Evolutionary conservation across 2,888 invertebrate species (phyloP).

Genomic region (Antitype chi): DNA sequence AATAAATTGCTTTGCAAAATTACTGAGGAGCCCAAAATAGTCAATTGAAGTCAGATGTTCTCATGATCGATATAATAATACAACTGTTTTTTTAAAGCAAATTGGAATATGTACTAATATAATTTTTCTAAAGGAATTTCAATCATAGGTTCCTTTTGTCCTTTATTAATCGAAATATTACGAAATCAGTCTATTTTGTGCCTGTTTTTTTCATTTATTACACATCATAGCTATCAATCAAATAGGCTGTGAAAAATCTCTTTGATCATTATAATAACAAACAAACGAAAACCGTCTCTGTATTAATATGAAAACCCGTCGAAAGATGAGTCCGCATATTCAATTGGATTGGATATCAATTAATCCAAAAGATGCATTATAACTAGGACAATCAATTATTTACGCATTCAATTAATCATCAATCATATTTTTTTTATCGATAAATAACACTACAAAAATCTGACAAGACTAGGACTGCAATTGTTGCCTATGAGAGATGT

Average conservation of each 20-base stretch:
- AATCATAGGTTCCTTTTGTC: neutral
- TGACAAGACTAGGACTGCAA: neutral
- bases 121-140: neutral
- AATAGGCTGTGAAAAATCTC: neutral
- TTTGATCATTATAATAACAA: neutral
- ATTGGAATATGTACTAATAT: neutral
- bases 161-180: neutral
- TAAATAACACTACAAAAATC: neutral
- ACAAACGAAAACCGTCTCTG: neutral
- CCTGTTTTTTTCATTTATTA: neutral
- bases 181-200: neutral
- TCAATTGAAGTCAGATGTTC: no score
- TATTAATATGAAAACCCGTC: neutral
- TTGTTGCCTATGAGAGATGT: neutral
- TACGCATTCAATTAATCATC: slow-evolving; percentile 11
- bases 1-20: no score
- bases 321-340: neutral
- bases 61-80: no score
- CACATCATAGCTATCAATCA: neutral
- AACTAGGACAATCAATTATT: slow-evolving; percentile 19
- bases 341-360: slow-evolving; percentile 1
- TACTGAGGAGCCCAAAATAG: no score
- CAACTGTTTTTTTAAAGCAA: neutral
- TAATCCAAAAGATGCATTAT: slow-evolving; percentile 9
- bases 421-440: neutral